Evolutionary conservation across 2,113 vertebrate species (phyloP).

Genomic region (Calyptommatus sinebrachiatus): DNA sequence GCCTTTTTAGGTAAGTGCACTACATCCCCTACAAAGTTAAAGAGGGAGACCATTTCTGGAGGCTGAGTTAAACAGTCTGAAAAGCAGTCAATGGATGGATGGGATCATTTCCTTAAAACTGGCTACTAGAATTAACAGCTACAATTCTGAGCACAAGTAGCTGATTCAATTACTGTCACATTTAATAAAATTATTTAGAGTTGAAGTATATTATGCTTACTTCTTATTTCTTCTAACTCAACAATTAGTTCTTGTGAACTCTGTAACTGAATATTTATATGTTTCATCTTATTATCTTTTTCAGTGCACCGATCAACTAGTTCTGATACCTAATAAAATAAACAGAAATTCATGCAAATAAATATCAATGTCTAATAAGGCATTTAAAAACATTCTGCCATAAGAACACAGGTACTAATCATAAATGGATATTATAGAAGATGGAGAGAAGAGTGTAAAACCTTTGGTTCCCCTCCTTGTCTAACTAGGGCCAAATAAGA

Average conservation of each 20-base stretch:
- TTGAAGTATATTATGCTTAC: slow-evolving; percentile 70
- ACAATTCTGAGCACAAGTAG: neutral
- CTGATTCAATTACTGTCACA: neutral
- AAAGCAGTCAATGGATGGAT: neutral
- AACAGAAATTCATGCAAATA: slow-evolving; percentile 13
- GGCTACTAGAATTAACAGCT: neutral
- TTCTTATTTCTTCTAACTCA: slow-evolving; percentile 76
- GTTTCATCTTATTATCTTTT: slow-evolving; percentile 74
- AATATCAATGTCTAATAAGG: slow-evolving; percentile 18
- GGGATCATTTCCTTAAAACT: neutral
- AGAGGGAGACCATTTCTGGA: no score
- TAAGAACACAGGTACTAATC: no score
- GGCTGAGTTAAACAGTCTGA: no score
- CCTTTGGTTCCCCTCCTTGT: no score
- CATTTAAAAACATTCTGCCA: no score
- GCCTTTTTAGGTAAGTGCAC: no score
- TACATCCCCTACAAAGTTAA: no score
- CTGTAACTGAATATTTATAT: slow-evolving; percentile 71
- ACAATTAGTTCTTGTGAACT: slow-evolving; percentile 72
- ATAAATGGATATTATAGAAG: no score
- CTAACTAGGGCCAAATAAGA: no score
- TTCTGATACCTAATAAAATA: slow-evolving; percentile 72
- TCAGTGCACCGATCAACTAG: slow-evolving; percentile 71
- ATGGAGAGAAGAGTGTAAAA: no score
- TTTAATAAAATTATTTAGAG: slow-evolving; percentile 15